Base-by-base conservation (phyloP, 2,797 vertebrate genomes). In the Trematomus bernacchii region DNA sequence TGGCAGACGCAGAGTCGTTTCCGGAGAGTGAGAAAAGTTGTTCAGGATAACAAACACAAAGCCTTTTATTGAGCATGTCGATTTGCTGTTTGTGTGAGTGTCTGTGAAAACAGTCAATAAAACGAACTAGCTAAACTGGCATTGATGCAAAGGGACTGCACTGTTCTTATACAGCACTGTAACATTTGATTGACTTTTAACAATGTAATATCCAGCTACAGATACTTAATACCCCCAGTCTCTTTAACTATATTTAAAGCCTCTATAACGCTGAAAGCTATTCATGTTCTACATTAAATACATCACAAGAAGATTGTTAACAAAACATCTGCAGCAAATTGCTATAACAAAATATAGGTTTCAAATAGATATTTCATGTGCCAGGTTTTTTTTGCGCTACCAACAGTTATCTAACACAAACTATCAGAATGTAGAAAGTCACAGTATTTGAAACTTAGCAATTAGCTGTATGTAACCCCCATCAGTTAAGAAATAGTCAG, bases 41-140 rank as follows among this genome's bases (percentile, higher is more conserved):
- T 72, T 62, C 71, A 37, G 71, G 63, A 61, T 64, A 59, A 81
- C 48, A 58, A 63, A n/a, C 66, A 75, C 69, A 86, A 83, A 85
- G 83, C 58, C 66, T 80, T 82, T 84, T 23, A 21, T 73, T 16
- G 63, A 80, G 69, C 68, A 48, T 43, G 42, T 66, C 1, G 6
- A 42, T 58, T 64, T 63, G 66, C 59, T 67, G 52, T 73, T 77
- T 77, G 73, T 58, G 21, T 23, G 30, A 44, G 16, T 42, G 65
- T 59, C 33, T 67, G 53, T 10, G 53, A 70, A 81, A 82, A 57
- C 62, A 60, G 47, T 85, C 68, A 58, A 71, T 80, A 76, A 73
- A 68, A 47, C 52, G 70, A 83, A 66, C 54, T 14, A 48, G 60
- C n/a, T 53, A 1, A 59, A 53, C 52, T 57, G 23, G 33, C 43